Base-by-base conservation (phyloP, 1,140 invertebrate species). In the Helicorthomorpha holstii region DNA sequence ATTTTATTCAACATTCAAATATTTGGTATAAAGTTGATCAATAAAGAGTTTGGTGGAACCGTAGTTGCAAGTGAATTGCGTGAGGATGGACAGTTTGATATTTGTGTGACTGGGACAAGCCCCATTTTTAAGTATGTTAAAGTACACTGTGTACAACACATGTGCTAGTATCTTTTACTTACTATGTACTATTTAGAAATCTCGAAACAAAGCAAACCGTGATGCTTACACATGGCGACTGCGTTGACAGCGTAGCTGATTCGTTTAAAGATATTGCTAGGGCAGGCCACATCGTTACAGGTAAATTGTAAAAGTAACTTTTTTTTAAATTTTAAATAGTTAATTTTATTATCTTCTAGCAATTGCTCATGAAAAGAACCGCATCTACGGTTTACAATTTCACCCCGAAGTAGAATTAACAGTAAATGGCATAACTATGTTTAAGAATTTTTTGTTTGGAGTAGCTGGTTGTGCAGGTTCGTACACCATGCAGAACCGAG, bases 391-490 rank as follows among this genome's bases (percentile, higher is more conserved):
- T 23, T 82, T 98, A 45, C 95, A 99, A 71, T 99, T 98, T 71
- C 95, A 98, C 69, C 91, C 91, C 1, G 89, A 89, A 73, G 91
- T 96, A 42, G 93, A 98, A 70, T 75, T 98, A 52, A 96, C 94
- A 3, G 74, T 77, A 4, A 84, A 95, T 64, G 95, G 96, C 26
- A 82, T 81, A 69, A 72, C 77, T 54, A 97, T 98, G 77, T 69
- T 98, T 55, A 80, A 82, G 38, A 97, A 98, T 69, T 99, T 98
- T 70, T 72, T 98, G 46, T 93, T 86, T 69, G 85, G 90, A 59
- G 80, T 98, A 56, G 80, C 81, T 59, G 84, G 85, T 21, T 72
- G 93, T 52, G 80, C 80, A 38, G 86, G 88, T 21, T 83, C 78
- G 57, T 98, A 82, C 69, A 98, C 90, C 10, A 80, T 98, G 66